These are phyloP conservation scores for Tipula helvola DNA, from an alignment of 2,888 invertebrate genomes.

Conservation along the genomic window DNA sequence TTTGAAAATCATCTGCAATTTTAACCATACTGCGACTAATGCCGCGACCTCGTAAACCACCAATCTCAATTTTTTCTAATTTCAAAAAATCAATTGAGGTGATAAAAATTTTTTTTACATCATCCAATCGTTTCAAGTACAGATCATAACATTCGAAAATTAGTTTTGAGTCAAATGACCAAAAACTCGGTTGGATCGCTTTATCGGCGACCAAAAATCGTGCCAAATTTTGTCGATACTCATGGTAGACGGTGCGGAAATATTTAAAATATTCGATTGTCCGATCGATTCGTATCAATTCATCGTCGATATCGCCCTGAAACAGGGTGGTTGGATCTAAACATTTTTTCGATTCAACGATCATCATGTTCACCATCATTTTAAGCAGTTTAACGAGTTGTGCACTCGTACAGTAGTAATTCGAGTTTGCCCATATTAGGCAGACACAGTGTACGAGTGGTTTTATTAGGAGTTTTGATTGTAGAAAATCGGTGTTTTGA, in stretches of 20 bases:
- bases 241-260: slow-evolving; percentile 39
- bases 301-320: slow-evolving; percentile 74
- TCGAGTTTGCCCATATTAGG: slow-evolving; percentile 73
- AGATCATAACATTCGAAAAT: slow-evolving; percentile 55
- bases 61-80: slow-evolving; percentile 73
- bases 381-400: slow-evolving; percentile 59
- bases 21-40: slow-evolving; percentile 40
- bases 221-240: neutral
- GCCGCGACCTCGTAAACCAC: slow-evolving; percentile 51
- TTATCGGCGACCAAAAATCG: slow-evolving; percentile 20
- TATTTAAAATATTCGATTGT: slow-evolving; percentile 40
- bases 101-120: slow-evolving; percentile 57
- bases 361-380: slow-evolving; percentile 69
- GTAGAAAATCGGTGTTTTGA: slow-evolving; percentile 56
- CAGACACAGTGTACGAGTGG: slow-evolving; percentile 70
- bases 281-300: slow-evolving; percentile 43
- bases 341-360: slow-evolving; percentile 56
- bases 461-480: slow-evolving; percentile 44
- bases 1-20: slow-evolving; percentile 24
- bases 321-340: slow-evolving; percentile 74
- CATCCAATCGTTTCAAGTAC: slow-evolving; percentile 49
- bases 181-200: slow-evolving; percentile 26
- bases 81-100: slow-evolving; percentile 72
- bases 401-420: slow-evolving; percentile 55
- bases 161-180: slow-evolving; percentile 62